Evolutionary conservation across 1,140 invertebrate species (phyloP).

Genomic region (Nasonia longicornis): DNA sequence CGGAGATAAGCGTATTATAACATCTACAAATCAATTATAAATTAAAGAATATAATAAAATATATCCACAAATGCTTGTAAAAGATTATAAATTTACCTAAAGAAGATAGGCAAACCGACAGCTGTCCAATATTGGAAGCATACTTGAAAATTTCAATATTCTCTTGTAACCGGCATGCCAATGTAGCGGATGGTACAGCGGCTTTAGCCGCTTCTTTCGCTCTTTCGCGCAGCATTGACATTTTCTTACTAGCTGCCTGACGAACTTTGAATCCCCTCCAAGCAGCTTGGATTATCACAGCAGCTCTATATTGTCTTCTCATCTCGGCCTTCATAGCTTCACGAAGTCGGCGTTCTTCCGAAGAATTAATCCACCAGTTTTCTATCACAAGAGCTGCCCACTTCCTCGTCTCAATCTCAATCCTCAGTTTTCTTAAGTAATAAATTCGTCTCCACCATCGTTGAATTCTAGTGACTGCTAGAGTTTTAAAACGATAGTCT

Average conservation of each 20-base stretch:
- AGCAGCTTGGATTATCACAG: conserved; percentile 75
- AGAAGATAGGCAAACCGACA: conserved; percentile 55
- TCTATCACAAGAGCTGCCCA: conserved; percentile 44
- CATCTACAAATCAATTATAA: conserved; percentile 53
- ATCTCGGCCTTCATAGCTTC: conserved; percentile 62
- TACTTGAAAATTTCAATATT: conserved; percentile 52
- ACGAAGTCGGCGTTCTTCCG: conserved; percentile 63
- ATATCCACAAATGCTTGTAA: background rate
- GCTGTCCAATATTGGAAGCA: conserved; percentile 53
- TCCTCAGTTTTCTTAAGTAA: conserved; percentile 41
- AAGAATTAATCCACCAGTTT: conserved; percentile 48
- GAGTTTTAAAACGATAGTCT: conserved; percentile 55
- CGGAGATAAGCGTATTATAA: conserved; percentile 59
- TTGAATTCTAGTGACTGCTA: conserved; percentile 60
- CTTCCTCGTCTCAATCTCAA: conserved; percentile 5
- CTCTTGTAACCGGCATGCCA: conserved; percentile 51
- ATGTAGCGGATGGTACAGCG: conserved; percentile 50
- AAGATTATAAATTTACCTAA: conserved; percentile 50
- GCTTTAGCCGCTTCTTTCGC: conserved; percentile 67
- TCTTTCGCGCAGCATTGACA: conserved; percentile 66
- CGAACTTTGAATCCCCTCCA: conserved; percentile 75
- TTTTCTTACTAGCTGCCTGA: conserved; percentile 55
- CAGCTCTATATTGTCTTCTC: conserved; percentile 63
- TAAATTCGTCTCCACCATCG: conserved; percentile 59
- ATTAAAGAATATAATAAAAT: background rate